Evolutionary conservation across 2,888 invertebrate genomes (phyloP), one percentile per base, ranked within the genome.

Genomic region (Philaethria dido): DNA sequence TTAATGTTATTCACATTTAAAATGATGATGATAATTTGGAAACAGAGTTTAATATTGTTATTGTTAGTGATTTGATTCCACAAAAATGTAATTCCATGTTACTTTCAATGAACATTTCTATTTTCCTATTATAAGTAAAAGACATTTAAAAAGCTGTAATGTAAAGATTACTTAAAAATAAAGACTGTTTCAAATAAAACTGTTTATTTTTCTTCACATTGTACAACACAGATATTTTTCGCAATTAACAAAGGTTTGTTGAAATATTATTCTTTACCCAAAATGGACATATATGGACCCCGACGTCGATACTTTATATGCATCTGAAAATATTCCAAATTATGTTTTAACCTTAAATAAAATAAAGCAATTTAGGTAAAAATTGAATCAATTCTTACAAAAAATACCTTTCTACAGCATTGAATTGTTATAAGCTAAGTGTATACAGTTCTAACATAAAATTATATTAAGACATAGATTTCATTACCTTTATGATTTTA

Each of bases 281-380:
- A 62, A 61, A 88, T 64, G 5, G 89, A 86, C 82, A 89, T 81
- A 63, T 87, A 77, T 6, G 86, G 76, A 8, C 94, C 94, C 73
- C 93, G 94, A 68, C 93, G 94, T 42, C 98, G 93, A 74, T 95
- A 91, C 69, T 94, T 94, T 81, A 98, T 86, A 86, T 98, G 98
- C 9, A 95, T 95, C 89, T 95, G 93, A 52, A 93, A 91, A 70
- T 72, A 62, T 44, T 42, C 54, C 62, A 29, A 47, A 61, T 44
- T 47, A 33, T 62, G 5, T 16, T 16, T 13, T 25, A 33, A 47
- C 5, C 11, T 11, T 42, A n/a, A 25, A 8, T 0, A 16, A 29
- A 22, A 14, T 54, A 16, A 3, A 29, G 5, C 13, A 13, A 48
- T 22, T n/a, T n/a, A 3, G 0, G 0, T 20, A 48, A 20, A 48